phyloP scores from a whole-genome alignment of 1,140 invertebrate species.

The Leucophenga varia region DNA sequence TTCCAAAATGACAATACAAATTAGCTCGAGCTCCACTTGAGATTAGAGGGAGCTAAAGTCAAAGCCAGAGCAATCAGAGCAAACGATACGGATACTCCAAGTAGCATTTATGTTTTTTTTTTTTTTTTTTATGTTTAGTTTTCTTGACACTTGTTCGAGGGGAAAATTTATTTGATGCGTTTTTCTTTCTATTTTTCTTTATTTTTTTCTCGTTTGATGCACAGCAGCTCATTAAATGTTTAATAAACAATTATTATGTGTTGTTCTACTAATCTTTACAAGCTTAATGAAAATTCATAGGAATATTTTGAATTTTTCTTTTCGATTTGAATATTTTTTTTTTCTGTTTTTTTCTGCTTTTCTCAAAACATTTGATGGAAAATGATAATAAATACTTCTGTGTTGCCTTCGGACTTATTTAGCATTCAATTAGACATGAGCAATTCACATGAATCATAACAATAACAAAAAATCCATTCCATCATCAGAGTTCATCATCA shows the following conservation, averaged over 20 bases:
- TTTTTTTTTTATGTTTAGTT: conserved; percentile 25
- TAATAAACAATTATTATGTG: conserved; percentile 50
- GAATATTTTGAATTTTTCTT: conserved; percentile 7
- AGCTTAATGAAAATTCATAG: conserved; percentile 5
- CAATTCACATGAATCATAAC: conserved; percentile 49
- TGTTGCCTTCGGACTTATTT: too few species aligned
- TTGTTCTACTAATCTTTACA: conserved; percentile 18
- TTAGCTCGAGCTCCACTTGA: conserved; percentile 18
- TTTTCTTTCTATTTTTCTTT: too few species aligned
- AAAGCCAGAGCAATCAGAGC: too few species aligned
- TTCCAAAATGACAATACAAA: not conserved
- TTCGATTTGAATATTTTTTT: too few species aligned
- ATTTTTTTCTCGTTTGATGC: too few species aligned
- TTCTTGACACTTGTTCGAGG: conserved; percentile 35
- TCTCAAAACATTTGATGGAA: too few species aligned
- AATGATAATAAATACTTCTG: too few species aligned
- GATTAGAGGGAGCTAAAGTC: conserved; percentile 38
- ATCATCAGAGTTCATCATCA: too few species aligned
- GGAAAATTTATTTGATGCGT: conserved; percentile 9
- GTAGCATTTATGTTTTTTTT: too few species aligned
- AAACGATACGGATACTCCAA: too few species aligned
- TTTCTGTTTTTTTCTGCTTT: too few species aligned
- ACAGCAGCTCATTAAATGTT: conserved; percentile 31
- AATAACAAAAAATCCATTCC: too few species aligned
- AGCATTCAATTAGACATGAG: conserved; percentile 21